These are phyloP conservation scores for Melolontha melolontha DNA, from an alignment of 2,888 invertebrate genomes.

Conservation along the genomic window DNA sequence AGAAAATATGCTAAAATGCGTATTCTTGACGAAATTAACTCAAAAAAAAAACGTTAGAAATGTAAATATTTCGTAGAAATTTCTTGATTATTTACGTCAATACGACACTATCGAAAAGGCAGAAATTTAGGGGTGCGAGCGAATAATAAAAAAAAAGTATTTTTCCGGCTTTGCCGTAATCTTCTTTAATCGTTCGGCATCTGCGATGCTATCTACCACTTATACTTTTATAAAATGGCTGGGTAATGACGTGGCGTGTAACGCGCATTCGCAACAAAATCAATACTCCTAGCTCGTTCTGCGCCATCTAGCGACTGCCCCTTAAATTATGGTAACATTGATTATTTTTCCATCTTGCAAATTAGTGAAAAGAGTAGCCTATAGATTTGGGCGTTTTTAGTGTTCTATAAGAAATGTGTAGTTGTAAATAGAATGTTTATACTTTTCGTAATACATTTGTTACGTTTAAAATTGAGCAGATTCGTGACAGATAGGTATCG, in stretches of 20 bases:
- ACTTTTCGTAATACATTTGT: too few species aligned
- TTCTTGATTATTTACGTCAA: constrained; percentile 19
- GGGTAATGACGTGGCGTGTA: constrained; percentile 39
- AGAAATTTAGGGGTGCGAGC: constrained; percentile 18
- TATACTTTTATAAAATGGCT: constrained; percentile 42
- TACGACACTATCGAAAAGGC: constrained; percentile 15
- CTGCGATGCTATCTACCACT: constrained; percentile 39
- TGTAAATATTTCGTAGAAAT: background rate
- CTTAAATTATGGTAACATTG: constrained; percentile 22
- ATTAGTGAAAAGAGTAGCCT: constrained; percentile 27
- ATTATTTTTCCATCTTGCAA: constrained; percentile 22
- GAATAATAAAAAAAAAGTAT: constrained; percentile 29
- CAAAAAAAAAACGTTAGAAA: background rate
- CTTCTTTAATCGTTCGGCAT: constrained; percentile 29
- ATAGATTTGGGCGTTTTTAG: constrained; percentile 33
- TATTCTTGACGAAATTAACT: background rate
- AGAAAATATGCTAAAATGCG: background rate
- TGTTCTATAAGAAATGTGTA: background rate
- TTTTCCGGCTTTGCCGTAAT: constrained; percentile 33
- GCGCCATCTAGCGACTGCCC: constrained; percentile 11
- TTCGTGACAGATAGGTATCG: too few species aligned
- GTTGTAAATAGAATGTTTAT: background rate
- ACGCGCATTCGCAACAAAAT: constrained; percentile 34
- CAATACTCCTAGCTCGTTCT: constrained; percentile 13
- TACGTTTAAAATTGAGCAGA: too few species aligned